phyloP scores from a whole-genome alignment of 2,797 vertebrate genomes.

The Glyptemys insculpta region DNA sequence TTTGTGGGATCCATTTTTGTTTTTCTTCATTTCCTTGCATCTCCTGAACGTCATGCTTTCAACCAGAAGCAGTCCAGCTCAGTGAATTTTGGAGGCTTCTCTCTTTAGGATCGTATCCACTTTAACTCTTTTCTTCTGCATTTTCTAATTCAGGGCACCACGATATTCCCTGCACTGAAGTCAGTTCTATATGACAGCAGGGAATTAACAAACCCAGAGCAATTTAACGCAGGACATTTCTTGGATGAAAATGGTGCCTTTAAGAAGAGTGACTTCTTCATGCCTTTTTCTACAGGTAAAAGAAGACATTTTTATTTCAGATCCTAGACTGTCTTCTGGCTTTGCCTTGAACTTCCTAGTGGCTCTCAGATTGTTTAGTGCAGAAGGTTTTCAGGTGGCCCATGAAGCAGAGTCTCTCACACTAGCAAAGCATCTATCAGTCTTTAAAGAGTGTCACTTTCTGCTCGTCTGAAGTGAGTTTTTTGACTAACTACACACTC shows the following conservation, averaged over 20 bases:
- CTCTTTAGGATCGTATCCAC: too few species aligned
- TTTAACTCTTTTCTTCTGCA: not conserved
- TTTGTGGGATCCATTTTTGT: too few species aligned
- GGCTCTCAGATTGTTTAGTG: too few species aligned
- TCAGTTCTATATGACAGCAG: constrained; percentile 57
- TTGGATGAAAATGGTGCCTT: constrained; percentile 68
- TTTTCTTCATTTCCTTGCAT: too few species aligned
- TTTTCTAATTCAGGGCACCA: constrained; percentile 54
- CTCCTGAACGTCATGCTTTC: too few species aligned
- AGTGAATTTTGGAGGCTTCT: not conserved
- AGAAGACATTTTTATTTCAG: not conserved
- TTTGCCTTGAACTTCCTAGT: too few species aligned
- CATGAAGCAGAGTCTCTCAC: not conserved
- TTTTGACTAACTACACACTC: too few species aligned
- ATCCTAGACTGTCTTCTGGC: not conserved
- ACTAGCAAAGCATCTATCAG: not conserved
- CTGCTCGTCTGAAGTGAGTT: too few species aligned
- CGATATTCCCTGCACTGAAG: constrained; percentile 57
- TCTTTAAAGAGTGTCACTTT: not conserved
- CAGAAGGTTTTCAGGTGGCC: not conserved
- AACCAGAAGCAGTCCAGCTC: too few species aligned
- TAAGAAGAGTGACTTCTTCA: not conserved
- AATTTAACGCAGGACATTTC: constrained; percentile 74
- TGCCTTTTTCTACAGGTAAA: constrained; percentile 50
- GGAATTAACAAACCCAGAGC: constrained; percentile 67